These are phyloP conservation scores for Chionis minor DNA, from an alignment of 2,113 vertebrate genomes.

Conservation along the genomic window DNA sequence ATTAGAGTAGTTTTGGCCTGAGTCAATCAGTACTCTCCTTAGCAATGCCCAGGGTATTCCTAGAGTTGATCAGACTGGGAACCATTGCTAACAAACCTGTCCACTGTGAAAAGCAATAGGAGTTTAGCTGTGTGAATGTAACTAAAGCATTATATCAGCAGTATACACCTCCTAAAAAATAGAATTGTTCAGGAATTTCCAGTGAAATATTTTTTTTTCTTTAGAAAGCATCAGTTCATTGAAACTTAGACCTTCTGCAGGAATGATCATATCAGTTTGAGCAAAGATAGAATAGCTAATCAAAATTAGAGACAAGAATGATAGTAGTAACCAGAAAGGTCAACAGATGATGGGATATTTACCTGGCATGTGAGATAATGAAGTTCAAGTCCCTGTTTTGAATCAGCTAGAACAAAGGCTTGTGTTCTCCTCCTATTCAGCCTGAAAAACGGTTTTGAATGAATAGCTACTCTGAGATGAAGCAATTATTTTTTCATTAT, in stretches of 20 bases:
- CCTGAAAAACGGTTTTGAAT: background rate
- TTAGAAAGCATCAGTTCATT: background rate
- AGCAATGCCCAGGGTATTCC: background rate
- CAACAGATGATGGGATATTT: background rate
- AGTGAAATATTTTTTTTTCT: background rate
- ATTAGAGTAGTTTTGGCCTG: background rate
- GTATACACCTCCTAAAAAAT: background rate
- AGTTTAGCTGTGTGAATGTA: background rate
- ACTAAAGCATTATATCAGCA: background rate
- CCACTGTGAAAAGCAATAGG: background rate
- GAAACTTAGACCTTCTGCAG: background rate
- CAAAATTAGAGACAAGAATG: background rate
- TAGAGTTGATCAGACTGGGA: background rate
- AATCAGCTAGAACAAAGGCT: background rate
- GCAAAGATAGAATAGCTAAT: background rate
- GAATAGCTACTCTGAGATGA: background rate
- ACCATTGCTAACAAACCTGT: background rate
- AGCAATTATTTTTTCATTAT: background rate
- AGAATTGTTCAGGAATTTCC: background rate
- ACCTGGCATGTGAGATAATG: background rate
- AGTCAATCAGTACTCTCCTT: background rate
- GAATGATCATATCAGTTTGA: background rate
- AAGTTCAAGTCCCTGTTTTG: background rate
- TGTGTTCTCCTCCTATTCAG: background rate
- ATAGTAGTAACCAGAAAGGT: background rate